phyloP scores from a whole-genome alignment of 2,888 invertebrate species.

The Trichopria drosophilae region DNA sequence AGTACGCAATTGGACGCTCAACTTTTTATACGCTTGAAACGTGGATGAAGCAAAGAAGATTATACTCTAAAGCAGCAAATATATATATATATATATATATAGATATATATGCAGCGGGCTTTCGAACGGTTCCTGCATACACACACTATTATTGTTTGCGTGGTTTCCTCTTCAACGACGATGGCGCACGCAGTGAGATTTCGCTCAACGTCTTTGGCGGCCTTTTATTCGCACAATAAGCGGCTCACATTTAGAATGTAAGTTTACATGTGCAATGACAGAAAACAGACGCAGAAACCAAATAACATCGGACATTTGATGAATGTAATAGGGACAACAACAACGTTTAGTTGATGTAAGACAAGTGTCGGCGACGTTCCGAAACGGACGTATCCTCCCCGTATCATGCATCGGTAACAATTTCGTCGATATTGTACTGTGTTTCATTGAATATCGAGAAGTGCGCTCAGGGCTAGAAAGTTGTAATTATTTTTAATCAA shows the following conservation, averaged over 20 bases:
- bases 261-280: slow-evolving; percentile 37
- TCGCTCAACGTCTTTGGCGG: slow-evolving; percentile 17
- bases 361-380: no score
- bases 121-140: no score
- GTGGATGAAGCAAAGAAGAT: slow-evolving; percentile 26
- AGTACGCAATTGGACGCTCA: slow-evolving; percentile 52
- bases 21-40: slow-evolving; percentile 55
- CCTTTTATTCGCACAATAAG: slow-evolving; percentile 30
- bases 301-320: no score
- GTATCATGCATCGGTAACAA: slow-evolving; percentile 34
- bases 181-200: no score
- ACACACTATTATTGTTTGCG: no score
- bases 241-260: slow-evolving; percentile 29
- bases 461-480: slow-evolving; percentile 45
- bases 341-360: no score
- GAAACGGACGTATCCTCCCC: no score
- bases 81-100: no score
- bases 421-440: slow-evolving; percentile 33
- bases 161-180: no score
- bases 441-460: slow-evolving; percentile 40
- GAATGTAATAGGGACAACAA: no score
- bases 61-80: slow-evolving; percentile 27
- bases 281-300: slow-evolving; percentile 22
- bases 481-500: slow-evolving; percentile 53
- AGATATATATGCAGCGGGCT: no score